Percentiles rank a stretch among this genome's conserved stretches.
These are phyloP conservation scores for Hydroisotoma schaefferi DNA, from an alignment of 2,888 invertebrate genomes.

Conservation along the genomic window DNA sequence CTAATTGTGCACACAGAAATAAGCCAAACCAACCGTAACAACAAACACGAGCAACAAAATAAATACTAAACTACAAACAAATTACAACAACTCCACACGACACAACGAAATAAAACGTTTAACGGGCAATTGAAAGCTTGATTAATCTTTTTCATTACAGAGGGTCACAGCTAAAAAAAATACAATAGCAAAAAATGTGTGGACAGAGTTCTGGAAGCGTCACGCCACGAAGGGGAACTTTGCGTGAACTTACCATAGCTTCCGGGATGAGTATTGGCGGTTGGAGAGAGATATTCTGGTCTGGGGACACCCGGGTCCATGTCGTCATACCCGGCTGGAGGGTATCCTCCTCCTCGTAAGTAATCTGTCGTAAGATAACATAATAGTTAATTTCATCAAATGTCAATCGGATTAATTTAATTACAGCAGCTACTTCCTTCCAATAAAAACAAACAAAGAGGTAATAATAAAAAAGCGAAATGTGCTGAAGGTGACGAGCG, in stretches of 20 bases:
- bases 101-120: no score
- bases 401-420: neutral
- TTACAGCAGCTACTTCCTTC: neutral
- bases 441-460: neutral
- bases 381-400: neutral
- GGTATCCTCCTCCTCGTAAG: slow-evolving; percentile 57
- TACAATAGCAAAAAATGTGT: no score
- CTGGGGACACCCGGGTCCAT: slow-evolving; percentile 55
- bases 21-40: slow-evolving; percentile 14
- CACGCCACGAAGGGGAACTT: no score
- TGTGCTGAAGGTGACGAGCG: neutral
- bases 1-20: slow-evolving; percentile 4
- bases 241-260: slow-evolving; percentile 43
- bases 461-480: neutral
- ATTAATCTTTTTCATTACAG: no score
- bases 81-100: no score
- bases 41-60: slow-evolving; percentile 22
- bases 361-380: slow-evolving; percentile 53
- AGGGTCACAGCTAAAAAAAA: no score
- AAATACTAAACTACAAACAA: slow-evolving; percentile 14
- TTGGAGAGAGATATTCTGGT: slow-evolving; percentile 48
- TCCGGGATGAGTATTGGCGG: slow-evolving; percentile 44
- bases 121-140: no score
- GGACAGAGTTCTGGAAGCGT: no score
- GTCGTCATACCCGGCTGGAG: slow-evolving; percentile 63